phyloP scores from a whole-genome alignment of 1,140 invertebrate genomes.

The Ectropis grisescens region DNA sequence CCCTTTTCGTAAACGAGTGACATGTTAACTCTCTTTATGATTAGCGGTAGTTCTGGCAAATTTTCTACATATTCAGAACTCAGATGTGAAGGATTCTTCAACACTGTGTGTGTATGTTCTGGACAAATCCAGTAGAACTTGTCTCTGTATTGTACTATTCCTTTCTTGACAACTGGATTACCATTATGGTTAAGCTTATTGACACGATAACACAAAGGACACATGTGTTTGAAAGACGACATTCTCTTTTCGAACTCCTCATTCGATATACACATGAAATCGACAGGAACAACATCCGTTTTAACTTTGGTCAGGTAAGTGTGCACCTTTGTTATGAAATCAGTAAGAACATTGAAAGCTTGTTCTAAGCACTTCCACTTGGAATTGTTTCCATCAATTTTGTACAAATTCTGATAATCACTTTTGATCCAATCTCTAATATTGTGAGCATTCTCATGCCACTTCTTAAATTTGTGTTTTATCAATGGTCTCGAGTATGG shows the following conservation, averaged over 20 bases:
- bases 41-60: conserved; percentile 67
- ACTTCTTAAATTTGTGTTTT: conserved; percentile 49
- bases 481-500: conserved; percentile 58
- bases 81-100: conserved; percentile 50
- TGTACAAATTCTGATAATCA: conserved; percentile 66
- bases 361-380: conserved; percentile 66
- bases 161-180: conserved; percentile 58
- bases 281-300: conserved; percentile 40
- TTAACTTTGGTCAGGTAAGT: conserved; percentile 42
- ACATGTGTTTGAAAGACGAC: conserved; percentile 65
- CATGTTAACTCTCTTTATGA: conserved; percentile 41
- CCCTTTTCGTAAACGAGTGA: conserved; percentile 60
- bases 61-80: conserved; percentile 22
- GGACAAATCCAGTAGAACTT: conserved; percentile 72
- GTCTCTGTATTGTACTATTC: conserved; percentile 66
- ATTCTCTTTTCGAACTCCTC: conserved; percentile 63
- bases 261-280: conserved; percentile 60
- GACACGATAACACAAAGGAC: conserved; percentile 68
- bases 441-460: conserved; percentile 28
- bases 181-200: conserved; percentile 48
- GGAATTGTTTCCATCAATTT: conserved; percentile 44
- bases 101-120: conserved; percentile 58
- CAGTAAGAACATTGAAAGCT: conserved; percentile 36
- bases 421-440: conserved; percentile 64
- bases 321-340: conserved; percentile 31